Percentiles rank a stretch among this genome's conserved stretches.
These are phyloP conservation scores for Chionoecetes opilio DNA, from an alignment of 1,140 invertebrate genomes.

Conservation along the genomic window DNA sequence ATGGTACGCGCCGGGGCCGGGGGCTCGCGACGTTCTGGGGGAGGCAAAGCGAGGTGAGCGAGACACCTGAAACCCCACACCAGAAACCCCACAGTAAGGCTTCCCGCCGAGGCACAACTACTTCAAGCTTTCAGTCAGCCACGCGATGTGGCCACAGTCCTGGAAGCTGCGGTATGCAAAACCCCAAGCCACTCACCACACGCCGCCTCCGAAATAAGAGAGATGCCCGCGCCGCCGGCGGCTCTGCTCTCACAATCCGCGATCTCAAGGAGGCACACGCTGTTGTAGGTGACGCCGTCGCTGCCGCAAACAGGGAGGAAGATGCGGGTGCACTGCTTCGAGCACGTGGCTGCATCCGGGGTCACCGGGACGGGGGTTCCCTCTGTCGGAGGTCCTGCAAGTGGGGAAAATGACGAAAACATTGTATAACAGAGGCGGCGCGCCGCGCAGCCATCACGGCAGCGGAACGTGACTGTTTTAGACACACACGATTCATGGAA, in stretches of 20 bases:
- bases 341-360: conserved; percentile 63
- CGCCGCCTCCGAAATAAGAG: not conserved
- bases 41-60: not conserved
- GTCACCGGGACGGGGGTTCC: not conserved
- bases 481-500: too few relatives aligned
- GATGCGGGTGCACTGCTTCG: conserved; percentile 85
- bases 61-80: too few relatives aligned
- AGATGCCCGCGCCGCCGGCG: not conserved
- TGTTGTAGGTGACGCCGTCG: conserved; percentile 54
- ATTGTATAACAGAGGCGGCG: not conserved
- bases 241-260: not conserved
- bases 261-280: conserved; percentile 30
- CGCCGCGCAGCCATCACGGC: too few relatives aligned
- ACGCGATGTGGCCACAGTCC: too few relatives aligned
- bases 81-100: too few relatives aligned
- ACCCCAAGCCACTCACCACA: not conserved
- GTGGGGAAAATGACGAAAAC: too few relatives aligned
- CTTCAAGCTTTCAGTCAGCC: too few relatives aligned
- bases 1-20: not conserved
- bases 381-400: not conserved
- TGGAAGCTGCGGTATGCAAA: not conserved
- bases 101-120: too few relatives aligned
- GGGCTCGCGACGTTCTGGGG: not conserved
- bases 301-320: conserved; percentile 41
- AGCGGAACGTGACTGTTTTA: too few relatives aligned